phyloP scores from a whole-genome alignment of 2,113 vertebrate species.

The Lepus timidus region DNA sequence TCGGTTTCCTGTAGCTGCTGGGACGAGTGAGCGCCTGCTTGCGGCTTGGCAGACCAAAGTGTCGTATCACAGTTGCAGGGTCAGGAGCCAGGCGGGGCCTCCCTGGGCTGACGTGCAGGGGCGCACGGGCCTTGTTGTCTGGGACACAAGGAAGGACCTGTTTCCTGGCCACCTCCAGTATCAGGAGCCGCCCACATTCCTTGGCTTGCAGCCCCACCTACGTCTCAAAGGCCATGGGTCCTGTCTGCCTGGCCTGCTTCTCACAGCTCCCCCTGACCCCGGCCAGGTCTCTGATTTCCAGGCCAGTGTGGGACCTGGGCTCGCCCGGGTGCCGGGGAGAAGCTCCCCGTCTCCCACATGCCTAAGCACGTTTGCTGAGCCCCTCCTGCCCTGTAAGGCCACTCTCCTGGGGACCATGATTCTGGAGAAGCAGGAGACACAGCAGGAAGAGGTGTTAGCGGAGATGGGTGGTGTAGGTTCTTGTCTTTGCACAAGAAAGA shows the following conservation, averaged over 20 bases:
- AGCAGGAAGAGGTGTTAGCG: accelerated
- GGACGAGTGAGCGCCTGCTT: neutral
- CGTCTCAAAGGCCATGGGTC: neutral
- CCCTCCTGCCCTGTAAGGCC: neutral
- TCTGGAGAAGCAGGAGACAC: neutral
- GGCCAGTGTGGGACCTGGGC: neutral
- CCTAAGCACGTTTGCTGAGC: neutral
- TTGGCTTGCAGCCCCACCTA: neutral
- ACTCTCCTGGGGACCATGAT: neutral
- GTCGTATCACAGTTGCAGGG: no score
- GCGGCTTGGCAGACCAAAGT: no score
- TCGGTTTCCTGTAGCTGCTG: neutral
- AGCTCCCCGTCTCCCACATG: no score
- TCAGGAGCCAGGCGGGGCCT: no score
- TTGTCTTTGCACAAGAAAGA: no score
- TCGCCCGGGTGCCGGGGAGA: neutral
- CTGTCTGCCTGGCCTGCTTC: neutral
- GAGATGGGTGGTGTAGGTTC: no score
- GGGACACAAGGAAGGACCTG: neutral
- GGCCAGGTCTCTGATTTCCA: neutral
- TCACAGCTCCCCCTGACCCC: neutral
- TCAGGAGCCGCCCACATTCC: accelerated
- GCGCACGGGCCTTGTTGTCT: neutral
- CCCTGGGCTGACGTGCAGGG: no score
- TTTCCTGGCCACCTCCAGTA: neutral